Percentiles rank a stretch among this genome's conserved stretches.
Evolutionary conservation across 35 echinoderm and acorn worm genomes (phyloP).

Genomic region (Hemicentrotus pulcherrimus): DNA sequence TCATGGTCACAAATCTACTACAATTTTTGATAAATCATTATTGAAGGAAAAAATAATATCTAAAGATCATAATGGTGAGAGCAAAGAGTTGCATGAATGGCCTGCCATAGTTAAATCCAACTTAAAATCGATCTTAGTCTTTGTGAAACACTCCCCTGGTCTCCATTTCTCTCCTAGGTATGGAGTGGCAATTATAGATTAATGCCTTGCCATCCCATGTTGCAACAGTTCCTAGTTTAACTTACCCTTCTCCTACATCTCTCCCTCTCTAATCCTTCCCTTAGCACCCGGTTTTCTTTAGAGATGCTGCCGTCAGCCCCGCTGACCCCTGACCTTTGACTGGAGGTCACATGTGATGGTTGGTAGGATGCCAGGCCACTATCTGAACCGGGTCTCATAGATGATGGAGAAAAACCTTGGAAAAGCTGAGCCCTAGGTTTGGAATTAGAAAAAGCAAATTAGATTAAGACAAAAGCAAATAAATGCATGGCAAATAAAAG

Average conservation of each 20-base stretch:
- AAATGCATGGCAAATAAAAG: background rate
- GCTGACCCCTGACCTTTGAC: conserved; percentile 5
- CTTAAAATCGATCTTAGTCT: too few relatives aligned
- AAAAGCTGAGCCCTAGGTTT: conserved; percentile 41
- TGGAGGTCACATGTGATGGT: conserved; percentile 29
- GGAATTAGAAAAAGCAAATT: background rate
- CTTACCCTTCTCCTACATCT: conserved; percentile 62
- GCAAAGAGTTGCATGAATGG: too few relatives aligned
- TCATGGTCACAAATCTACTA: too few relatives aligned
- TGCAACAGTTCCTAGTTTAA: background rate
- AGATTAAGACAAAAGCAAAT: background rate
- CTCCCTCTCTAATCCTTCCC: conserved; percentile 62
- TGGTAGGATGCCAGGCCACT: conserved; percentile 43
- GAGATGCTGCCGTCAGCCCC: conserved; percentile 19
- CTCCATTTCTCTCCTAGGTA: too few relatives aligned
- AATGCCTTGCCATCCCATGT: too few relatives aligned
- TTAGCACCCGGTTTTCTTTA: conserved; percentile 56
- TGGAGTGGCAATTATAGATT: too few relatives aligned
- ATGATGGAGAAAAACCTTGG: conserved; percentile 54
- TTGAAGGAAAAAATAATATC: too few relatives aligned
- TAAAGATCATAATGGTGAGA: too few relatives aligned
- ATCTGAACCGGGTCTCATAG: background rate
- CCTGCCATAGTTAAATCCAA: too few relatives aligned
- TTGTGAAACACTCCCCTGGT: too few relatives aligned
- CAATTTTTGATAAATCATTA: too few relatives aligned